Percentiles rank a stretch among this genome's conserved stretches.
phyloP scores from a whole-genome alignment of 1,140 invertebrate species.

The Pentalonia nigronervosa region DNA sequence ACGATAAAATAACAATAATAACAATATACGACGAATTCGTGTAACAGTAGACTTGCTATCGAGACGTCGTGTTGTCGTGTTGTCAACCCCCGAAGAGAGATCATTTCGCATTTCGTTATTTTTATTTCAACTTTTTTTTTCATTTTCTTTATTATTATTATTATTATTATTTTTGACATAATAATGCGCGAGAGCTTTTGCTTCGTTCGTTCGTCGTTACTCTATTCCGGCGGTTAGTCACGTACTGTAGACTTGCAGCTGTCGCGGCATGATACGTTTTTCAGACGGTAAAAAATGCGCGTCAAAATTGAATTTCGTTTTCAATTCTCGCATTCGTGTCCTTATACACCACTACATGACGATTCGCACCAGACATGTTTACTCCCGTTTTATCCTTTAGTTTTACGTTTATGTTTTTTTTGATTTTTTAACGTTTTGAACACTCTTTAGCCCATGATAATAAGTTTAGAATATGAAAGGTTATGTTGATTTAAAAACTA shows the following conservation, averaged over 20 bases:
- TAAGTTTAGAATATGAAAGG: too few relatives aligned
- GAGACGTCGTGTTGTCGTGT: neutral
- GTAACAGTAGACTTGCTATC: neutral
- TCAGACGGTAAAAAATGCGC: neutral
- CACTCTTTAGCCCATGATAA: too few relatives aligned
- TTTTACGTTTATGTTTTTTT: neutral
- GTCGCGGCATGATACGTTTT: neutral
- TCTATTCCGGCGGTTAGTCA: conserved; percentile 5
- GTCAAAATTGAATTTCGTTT: neutral
- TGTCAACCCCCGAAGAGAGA: conserved; percentile 1
- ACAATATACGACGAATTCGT: neutral
- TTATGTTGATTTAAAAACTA: too few relatives aligned
- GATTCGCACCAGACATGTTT: neutral
- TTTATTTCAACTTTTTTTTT: neutral
- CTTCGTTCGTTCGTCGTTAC: neutral
- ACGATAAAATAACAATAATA: conserved; percentile 5
- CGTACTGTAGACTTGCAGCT: neutral
- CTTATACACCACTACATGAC: neutral
- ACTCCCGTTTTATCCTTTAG: neutral
- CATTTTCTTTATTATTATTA: neutral
- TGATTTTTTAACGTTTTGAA: too few relatives aligned
- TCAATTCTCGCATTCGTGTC: neutral
- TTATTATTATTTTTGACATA: neutral
- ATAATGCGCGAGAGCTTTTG: neutral
- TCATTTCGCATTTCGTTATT: conserved; percentile 12